A percentile compares a stretch with the other conserved stretches of the same genome.
These are phyloP conservation scores for Odiellus spinosus DNA, from an alignment of 2,888 invertebrate genomes.

Conservation along the genomic window DNA sequence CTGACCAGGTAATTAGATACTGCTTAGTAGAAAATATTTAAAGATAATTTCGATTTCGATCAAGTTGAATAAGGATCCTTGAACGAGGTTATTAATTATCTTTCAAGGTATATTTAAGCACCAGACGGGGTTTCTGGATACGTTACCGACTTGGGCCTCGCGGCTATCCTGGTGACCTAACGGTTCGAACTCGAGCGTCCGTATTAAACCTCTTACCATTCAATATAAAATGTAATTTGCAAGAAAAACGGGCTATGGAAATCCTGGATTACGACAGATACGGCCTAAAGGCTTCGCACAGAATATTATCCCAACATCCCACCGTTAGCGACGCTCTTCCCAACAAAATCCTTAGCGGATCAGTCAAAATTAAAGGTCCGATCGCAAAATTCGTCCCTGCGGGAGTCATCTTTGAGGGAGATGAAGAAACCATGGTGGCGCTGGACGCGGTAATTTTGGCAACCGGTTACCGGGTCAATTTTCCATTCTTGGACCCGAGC, in stretches of 20 bases:
- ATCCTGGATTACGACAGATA: slow-evolving; percentile 29
- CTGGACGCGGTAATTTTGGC: slow-evolving; percentile 28
- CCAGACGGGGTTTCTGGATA: slow-evolving; percentile 35
- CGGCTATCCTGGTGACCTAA: slow-evolving; percentile 28
- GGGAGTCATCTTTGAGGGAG: slow-evolving; percentile 13
- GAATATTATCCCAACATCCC: slow-evolving; percentile 23
- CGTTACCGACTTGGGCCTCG: slow-evolving; percentile 30
- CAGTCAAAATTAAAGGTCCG: slow-evolving; percentile 25
- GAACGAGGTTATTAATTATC: slow-evolving; percentile 25
- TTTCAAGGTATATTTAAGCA: slow-evolving; percentile 30
- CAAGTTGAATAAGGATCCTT: slow-evolving; percentile 18
- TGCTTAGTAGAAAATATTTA: too few relatives aligned
- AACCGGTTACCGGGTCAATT: slow-evolving; percentile 29
- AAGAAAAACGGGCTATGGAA: slow-evolving; percentile 21
- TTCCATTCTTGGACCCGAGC: slow-evolving; percentile 25
- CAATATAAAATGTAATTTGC: slow-evolving; percentile 10
- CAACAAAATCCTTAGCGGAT: slow-evolving; percentile 29
- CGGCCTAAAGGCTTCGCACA: slow-evolving; percentile 28
- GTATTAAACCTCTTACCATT: slow-evolving; percentile 16
- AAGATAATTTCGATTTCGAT: slow-evolving; percentile 23
- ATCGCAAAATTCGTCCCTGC: slow-evolving; percentile 23
- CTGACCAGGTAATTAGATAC: slow-evolving; percentile 3
- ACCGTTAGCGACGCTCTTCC: slow-evolving; percentile 33
- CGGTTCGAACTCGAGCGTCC: slow-evolving; percentile 11
- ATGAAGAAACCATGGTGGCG: slow-evolving; percentile 7